These are phyloP conservation scores for Cnemophilus loriae DNA, from an alignment of 2,113 vertebrate species.

Conservation along the genomic window DNA sequence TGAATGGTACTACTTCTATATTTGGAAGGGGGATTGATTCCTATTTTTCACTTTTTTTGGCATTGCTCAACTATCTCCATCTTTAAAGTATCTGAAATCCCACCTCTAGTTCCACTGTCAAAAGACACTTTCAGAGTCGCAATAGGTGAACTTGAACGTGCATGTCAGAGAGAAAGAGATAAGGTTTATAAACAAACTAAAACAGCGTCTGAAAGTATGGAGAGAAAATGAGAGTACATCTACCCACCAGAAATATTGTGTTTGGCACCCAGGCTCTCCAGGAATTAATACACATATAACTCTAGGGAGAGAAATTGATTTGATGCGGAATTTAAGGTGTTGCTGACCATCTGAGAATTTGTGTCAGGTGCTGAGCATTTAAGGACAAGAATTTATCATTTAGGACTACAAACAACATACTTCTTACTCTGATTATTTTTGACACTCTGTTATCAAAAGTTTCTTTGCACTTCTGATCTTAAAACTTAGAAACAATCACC, in stretches of 20 bases:
- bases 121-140: not conserved
- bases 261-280: not conserved
- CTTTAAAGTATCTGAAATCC: not conserved
- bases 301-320: not conserved
- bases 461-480: constrained; percentile 3
- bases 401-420: not conserved
- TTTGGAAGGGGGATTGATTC: not conserved
- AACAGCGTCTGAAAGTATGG: not conserved
- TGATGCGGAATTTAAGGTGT: not conserved
- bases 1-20: not conserved
- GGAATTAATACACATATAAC: not conserved
- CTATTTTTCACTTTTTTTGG: not conserved
- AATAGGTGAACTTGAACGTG: not conserved
- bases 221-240: not conserved
- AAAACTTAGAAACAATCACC: constrained; percentile 31
- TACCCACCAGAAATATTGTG: not conserved
- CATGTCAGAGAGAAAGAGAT: not conserved
- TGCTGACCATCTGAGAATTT: not conserved
- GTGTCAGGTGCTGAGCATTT: not conserved
- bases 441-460: not conserved
- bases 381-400: not conserved
- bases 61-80: not conserved
- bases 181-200: not conserved
- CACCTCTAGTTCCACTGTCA: not conserved
- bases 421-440: constrained; percentile 21